phyloP scores from a whole-genome alignment of 2,113 vertebrate genomes.

The Pseudolaguvia tuberculata region DNA sequence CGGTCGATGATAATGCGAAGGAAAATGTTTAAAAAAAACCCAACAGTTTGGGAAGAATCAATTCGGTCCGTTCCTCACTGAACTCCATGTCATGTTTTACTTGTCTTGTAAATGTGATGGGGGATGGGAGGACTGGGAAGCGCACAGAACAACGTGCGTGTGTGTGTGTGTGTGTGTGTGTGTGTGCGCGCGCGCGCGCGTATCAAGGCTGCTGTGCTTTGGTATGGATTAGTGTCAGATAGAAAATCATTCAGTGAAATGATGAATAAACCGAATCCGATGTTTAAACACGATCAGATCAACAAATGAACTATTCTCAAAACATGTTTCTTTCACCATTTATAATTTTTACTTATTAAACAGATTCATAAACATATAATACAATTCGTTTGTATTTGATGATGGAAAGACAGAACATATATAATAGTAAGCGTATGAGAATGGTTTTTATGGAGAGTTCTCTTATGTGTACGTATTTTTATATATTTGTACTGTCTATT shows the following conservation, averaged over 20 bases:
- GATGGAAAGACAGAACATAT: not conserved
- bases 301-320: not conserved
- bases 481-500: not conserved
- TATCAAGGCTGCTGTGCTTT: constrained; percentile 6
- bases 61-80: constrained; percentile 25
- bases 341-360: not conserved
- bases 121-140: constrained; percentile 39
- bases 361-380: not conserved
- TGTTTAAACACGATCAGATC: not conserved
- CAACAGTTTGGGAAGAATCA: not conserved
- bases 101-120: constrained; percentile 26
- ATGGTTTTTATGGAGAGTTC: not conserved
- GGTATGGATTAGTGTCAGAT: not conserved
- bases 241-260: not conserved
- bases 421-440: not conserved
- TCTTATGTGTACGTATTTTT: not conserved
- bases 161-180: no score
- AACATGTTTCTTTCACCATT: not conserved
- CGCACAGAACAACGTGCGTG: constrained; percentile 24
- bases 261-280: not conserved
- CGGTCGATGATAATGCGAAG: not conserved
- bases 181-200: constrained; percentile 26
- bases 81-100: constrained; percentile 50
- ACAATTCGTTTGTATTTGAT: not conserved
- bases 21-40: not conserved